phyloP scores from a whole-genome alignment of 2,113 vertebrate genomes.

The Vicugna pacos region DNA sequence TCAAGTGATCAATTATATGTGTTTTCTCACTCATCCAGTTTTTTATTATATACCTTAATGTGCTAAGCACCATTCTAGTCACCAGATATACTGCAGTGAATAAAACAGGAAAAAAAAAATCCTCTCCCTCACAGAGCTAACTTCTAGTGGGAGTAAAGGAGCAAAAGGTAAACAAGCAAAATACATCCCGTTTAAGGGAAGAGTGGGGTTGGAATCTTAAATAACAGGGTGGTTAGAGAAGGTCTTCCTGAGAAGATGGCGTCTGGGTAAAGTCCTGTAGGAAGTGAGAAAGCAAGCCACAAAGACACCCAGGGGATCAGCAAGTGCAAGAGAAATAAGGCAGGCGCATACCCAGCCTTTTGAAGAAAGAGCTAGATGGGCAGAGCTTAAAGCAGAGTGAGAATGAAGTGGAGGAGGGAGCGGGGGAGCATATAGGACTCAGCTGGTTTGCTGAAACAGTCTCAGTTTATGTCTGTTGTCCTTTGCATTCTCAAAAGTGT shows the following conservation, averaged over 20 bases:
- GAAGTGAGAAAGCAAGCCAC: neutral
- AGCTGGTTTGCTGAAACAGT: neutral
- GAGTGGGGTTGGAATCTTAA: neutral
- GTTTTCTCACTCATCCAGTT: neutral
- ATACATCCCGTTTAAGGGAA: neutral
- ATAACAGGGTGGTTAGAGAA: neutral
- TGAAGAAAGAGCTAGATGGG: neutral
- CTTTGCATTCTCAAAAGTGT: neutral
- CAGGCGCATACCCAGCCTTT: too few relatives aligned
- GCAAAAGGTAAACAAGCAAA: neutral
- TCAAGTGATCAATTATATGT: neutral
- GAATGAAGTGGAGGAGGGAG: neutral
- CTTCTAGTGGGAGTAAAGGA: neutral
- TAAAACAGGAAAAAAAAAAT: neutral
- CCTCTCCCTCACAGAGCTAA: neutral
- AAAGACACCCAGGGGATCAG: neutral
- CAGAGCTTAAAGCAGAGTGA: neutral
- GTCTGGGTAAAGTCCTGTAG: neutral
- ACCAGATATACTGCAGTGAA: neutral
- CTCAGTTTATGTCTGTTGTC: neutral
- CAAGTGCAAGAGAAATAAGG: neutral
- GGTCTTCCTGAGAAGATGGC: neutral
- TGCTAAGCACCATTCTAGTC: neutral
- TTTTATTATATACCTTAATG: neutral
- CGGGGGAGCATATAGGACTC: neutral